Evolutionary conservation across 2,113 vertebrate genomes (phyloP).

Genomic region (Sturnus vulgaris): DNA sequence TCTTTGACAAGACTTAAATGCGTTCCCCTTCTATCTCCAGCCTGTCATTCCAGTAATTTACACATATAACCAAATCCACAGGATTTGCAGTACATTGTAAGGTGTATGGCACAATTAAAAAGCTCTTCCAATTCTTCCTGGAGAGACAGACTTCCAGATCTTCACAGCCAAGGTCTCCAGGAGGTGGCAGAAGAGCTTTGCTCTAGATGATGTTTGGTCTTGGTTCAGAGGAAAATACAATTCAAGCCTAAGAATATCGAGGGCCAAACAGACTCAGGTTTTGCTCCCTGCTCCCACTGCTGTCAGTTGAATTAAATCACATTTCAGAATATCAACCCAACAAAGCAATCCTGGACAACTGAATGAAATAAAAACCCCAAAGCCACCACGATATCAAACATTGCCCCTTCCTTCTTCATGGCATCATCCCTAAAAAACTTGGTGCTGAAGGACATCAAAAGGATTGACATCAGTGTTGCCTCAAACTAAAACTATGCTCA

Average conservation of each 20-base stretch:
- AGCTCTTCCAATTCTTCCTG: not conserved
- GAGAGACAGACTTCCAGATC: not conserved
- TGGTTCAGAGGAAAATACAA: not conserved
- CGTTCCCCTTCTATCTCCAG: not conserved
- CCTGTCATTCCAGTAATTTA: not conserved
- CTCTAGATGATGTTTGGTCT: not conserved
- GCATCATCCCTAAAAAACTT: not conserved
- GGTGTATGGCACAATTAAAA: not conserved
- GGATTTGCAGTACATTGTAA: not conserved
- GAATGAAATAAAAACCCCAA: not conserved
- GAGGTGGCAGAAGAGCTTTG: conserved; percentile 55
- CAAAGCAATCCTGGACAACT: not conserved
- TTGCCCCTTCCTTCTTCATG: not conserved
- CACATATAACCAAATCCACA: not conserved
- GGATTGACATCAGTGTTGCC: not conserved
- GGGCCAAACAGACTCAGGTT: not conserved
- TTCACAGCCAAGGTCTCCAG: not conserved
- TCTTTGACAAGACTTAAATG: not conserved
- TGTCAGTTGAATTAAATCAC: not conserved
- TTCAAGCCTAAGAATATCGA: not conserved
- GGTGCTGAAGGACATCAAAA: not conserved
- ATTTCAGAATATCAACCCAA: not conserved
- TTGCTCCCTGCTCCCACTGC: not conserved
- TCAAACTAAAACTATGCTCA: not conserved
- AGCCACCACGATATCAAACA: not conserved